A percentile compares a stretch with the other conserved stretches of the same genome.
Conservation (phyloP, 2,113 vertebrate genomes). For the Azemiops feae region DNA sequence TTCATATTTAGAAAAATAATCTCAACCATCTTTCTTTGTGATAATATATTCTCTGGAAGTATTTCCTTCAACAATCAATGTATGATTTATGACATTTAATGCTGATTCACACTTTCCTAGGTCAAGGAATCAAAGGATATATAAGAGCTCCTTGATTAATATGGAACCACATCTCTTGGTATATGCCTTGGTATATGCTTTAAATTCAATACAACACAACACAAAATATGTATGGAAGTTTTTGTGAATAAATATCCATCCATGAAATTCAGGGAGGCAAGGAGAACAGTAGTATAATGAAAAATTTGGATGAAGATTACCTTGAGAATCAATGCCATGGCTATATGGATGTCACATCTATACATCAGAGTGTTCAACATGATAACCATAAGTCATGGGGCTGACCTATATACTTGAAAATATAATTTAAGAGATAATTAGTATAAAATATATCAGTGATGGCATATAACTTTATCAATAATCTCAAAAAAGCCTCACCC, state of each 20-base stretch:
- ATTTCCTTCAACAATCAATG: neutral
- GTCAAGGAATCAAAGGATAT: slow-evolving; percentile 1
- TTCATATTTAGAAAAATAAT: neutral
- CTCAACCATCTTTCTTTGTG: neutral
- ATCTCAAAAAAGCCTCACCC: too few relatives aligned
- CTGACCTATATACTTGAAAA: neutral
- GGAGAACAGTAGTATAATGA: neutral
- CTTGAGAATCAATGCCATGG: neutral
- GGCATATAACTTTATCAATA: too few relatives aligned
- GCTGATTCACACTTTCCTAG: neutral
- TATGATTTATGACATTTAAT: slow-evolving; percentile 6
- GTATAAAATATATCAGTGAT: too few relatives aligned
- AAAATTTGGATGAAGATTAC: neutral
- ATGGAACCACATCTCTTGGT: neutral
- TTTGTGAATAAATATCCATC: slow-evolving; percentile 16
- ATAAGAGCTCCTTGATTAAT: slow-evolving; percentile 12
- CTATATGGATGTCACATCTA: neutral
- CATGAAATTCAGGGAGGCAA: neutral
- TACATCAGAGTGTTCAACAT: neutral
- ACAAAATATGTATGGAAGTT: slow-evolving; percentile 1
- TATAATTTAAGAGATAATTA: neutral
- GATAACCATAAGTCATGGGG: neutral
- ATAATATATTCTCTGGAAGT: neutral
- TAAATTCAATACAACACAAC: slow-evolving; percentile 21
- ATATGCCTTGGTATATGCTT: neutral